Evolutionary conservation across 1,140 invertebrate species (phyloP).

Genomic region (Aleiodes sp.): DNA sequence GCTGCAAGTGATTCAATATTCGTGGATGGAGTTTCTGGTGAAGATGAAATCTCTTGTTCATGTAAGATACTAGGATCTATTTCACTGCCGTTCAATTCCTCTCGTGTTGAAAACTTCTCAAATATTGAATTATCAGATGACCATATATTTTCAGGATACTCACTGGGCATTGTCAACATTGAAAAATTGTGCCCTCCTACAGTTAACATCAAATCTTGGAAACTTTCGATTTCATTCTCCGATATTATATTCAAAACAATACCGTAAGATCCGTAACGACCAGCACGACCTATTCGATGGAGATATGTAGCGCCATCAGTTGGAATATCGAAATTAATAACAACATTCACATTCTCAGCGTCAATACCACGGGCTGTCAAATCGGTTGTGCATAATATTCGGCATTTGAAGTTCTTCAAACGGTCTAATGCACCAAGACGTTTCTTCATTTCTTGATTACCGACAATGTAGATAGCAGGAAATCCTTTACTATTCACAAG

Average conservation of each 20-base stretch:
- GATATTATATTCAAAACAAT: slow-evolving; percentile 75
- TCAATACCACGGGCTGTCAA: slow-evolving; percentile 89
- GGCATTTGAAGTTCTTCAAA: slow-evolving; percentile 80
- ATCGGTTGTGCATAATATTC: slow-evolving; percentile 92
- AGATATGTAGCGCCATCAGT: slow-evolving; percentile 87
- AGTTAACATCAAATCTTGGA: slow-evolving; percentile 67
- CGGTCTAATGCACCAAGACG: slow-evolving; percentile 79
- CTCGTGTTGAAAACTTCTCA: slow-evolving; percentile 45
- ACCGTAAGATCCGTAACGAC: slow-evolving; percentile 85
- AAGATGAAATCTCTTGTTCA: not conserved
- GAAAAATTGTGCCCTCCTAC: slow-evolving; percentile 65
- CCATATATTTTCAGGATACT: slow-evolving; percentile 60
- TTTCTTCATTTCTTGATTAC: slow-evolving; percentile 80
- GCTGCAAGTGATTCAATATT: slow-evolving; percentile 22
- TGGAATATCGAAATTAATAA: slow-evolving; percentile 93
- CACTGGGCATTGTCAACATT: slow-evolving; percentile 63
- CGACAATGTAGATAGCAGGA: slow-evolving; percentile 77
- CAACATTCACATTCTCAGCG: slow-evolving; percentile 89
- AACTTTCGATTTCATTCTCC: slow-evolving; percentile 69
- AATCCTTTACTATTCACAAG: slow-evolving; percentile 76
- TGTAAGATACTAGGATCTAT: slow-evolving; percentile 4
- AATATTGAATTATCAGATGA: slow-evolving; percentile 43
- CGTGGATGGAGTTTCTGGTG: too few species aligned
- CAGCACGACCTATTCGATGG: slow-evolving; percentile 94
- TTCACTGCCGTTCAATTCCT: slow-evolving; percentile 15